A percentile compares a stretch with the other conserved stretches of the same genome.
phyloP scores from a whole-genome alignment of 2,113 vertebrate genomes.

The Lipotes vexillifer region DNA sequence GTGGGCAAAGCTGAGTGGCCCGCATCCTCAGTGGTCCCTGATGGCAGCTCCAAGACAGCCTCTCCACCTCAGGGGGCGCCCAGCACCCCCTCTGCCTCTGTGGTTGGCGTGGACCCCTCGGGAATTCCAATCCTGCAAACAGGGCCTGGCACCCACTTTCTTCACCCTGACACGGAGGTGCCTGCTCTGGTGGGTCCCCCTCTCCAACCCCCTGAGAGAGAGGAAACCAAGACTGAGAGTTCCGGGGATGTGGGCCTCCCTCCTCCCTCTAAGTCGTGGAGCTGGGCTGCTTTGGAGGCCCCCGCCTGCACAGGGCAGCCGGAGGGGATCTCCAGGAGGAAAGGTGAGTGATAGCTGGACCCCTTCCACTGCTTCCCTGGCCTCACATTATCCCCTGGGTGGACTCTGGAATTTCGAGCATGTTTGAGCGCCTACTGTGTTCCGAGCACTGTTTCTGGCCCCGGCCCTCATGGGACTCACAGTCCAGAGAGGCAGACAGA shows the following conservation, averaged over 20 bases:
- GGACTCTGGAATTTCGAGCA: background rate
- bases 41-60: background rate
- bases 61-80: background rate
- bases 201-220: background rate
- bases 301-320: background rate
- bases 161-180: background rate
- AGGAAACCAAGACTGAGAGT: background rate
- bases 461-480: background rate
- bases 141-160: background rate
- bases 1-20: conserved; percentile 65
- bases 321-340: background rate
- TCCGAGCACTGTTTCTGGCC: background rate
- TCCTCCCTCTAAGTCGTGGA: background rate
- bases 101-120: background rate
- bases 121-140: background rate
- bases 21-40: background rate
- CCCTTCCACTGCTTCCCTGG: background rate
- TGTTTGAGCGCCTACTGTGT: background rate
- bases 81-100: background rate
- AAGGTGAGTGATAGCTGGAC: conserved; percentile 50
- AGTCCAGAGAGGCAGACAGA: background rate
- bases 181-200: background rate
- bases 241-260: background rate
- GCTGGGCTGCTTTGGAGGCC: conserved; percentile 7
- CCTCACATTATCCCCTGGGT: background rate